phyloP scores from a whole-genome alignment of 2,113 vertebrate genomes.

The Cavia aperea region DNA sequence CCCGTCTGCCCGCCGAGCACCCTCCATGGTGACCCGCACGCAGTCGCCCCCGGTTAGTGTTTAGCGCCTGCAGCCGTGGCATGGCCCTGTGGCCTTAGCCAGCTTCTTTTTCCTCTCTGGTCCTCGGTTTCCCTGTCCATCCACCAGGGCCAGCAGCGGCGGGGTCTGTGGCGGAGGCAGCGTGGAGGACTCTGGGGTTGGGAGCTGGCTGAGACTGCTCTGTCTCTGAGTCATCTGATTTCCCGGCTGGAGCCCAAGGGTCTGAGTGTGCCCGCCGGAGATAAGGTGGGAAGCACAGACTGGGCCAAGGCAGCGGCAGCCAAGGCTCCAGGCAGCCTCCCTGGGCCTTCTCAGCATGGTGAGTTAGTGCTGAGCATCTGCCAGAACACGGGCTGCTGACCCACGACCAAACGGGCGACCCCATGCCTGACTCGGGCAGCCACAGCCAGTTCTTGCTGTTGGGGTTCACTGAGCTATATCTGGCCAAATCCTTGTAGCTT shows the following conservation, averaged over 20 bases:
- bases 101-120: background rate
- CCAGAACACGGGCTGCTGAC: background rate
- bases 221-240: conserved; percentile 48
- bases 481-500: background rate
- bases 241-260: background rate
- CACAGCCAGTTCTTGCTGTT: background rate
- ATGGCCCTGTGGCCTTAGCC: background rate
- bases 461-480: background rate
- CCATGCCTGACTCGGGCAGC: background rate
- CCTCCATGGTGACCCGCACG: background rate
- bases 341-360: background rate
- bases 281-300: conserved; percentile 44
- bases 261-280: background rate
- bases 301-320: background rate
- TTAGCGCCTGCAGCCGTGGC: accelerated
- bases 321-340: background rate
- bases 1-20: background rate
- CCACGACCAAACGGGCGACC: accelerated
- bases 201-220: background rate
- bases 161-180: background rate
- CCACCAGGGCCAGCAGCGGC: background rate
- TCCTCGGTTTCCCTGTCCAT: background rate
- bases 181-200: background rate
- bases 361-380: conserved; percentile 9
- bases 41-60: background rate